Conservation (phyloP, 2,797 vertebrate genomes). For the Melanotaenia maccullochi region DNA sequence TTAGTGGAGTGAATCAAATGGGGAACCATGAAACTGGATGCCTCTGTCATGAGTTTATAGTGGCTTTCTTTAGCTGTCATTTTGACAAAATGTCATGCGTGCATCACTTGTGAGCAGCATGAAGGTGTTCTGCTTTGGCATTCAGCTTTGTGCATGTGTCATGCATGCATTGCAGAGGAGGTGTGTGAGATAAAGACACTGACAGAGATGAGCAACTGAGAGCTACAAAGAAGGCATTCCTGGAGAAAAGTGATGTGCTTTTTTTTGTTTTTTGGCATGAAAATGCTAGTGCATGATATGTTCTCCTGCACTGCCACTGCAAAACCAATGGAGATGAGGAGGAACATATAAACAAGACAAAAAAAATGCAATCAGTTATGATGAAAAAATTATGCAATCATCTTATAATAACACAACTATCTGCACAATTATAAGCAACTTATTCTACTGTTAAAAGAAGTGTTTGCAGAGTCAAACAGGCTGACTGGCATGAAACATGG, state of each 20-base stretch:
- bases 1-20: constrained; percentile 16
- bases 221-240: neutral
- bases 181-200: constrained; percentile 4
- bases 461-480: no score
- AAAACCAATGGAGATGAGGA: no score
- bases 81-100: constrained; percentile 32
- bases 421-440: neutral
- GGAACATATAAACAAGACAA: neutral
- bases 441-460: neutral
- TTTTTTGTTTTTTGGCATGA: neutral
- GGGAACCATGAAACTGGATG: constrained; percentile 18
- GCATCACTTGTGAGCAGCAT: constrained; percentile 25
- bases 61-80: constrained; percentile 35
- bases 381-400: neutral
- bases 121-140: constrained; percentile 16
- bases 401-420: neutral
- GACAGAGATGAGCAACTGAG: constrained; percentile 1
- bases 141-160: constrained; percentile 9
- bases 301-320: neutral
- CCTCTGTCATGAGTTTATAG: constrained; percentile 42
- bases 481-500: no score
- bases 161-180: neutral
- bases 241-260: neutral
- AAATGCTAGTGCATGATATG: neutral
- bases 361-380: neutral